Conservation (phyloP, 2,797 vertebrate genomes). For the Anguilla obscura region DNA sequence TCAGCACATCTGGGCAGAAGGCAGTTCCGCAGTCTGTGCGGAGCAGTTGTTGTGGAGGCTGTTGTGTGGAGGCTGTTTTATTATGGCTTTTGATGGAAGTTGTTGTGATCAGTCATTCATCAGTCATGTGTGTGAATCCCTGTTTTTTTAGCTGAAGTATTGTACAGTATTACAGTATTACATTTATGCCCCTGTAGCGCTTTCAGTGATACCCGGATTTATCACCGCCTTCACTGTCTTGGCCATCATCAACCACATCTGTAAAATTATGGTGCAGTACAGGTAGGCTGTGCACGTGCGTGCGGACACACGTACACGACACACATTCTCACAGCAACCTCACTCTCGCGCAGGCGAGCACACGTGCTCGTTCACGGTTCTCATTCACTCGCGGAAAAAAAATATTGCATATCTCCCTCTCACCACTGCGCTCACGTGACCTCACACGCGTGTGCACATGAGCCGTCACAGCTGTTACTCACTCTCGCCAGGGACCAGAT, state of each 20-base stretch:
- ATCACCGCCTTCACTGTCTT: background rate
- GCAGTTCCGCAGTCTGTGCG: background rate
- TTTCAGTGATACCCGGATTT: no score
- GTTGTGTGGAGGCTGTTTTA: background rate
- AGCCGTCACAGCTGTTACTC: no score
- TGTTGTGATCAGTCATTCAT: background rate
- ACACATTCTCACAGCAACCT: background rate
- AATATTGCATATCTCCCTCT: background rate
- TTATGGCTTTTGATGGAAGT: background rate
- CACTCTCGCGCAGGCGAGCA: background rate
- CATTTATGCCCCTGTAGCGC: background rate
- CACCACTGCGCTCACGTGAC: background rate
- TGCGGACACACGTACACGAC: background rate
- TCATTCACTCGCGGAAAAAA: background rate
- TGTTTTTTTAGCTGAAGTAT: background rate
- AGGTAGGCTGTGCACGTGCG: background rate
- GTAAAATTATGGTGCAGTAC: background rate
- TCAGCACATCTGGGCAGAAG: background rate
- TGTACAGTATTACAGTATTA: background rate
- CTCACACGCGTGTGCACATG: background rate
- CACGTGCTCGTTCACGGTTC: background rate
- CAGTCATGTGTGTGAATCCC: background rate
- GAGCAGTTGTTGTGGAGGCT: background rate
- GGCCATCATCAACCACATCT: background rate
- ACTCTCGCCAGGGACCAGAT: background rate